A percentile compares a stretch with the other conserved stretches of the same genome.
These are phyloP conservation scores for Esperia sulphurella DNA, from an alignment of 2,888 invertebrate genomes.

Conservation along the genomic window DNA sequence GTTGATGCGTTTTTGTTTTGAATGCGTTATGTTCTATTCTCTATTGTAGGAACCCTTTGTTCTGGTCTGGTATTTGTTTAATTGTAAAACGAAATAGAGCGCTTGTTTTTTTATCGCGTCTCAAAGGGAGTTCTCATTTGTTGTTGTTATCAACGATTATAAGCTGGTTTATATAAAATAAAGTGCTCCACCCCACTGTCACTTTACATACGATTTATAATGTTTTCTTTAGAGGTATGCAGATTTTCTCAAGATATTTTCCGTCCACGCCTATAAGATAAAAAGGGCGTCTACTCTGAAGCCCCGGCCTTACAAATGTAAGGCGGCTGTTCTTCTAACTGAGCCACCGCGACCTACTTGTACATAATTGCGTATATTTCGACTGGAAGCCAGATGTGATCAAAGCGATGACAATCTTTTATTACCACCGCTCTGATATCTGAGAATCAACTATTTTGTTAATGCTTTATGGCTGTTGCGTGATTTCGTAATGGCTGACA, in stretches of 20 bases:
- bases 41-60: slow-evolving; percentile 65
- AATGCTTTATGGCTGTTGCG: slow-evolving; percentile 27
- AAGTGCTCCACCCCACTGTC: too few species aligned
- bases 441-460: slow-evolving; percentile 30
- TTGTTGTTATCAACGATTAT: slow-evolving; percentile 18
- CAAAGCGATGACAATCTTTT: slow-evolving; percentile 32
- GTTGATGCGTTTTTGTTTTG: slow-evolving; percentile 61
- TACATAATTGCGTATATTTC: slow-evolving; percentile 12
- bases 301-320: too few species aligned
- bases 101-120: slow-evolving; percentile 42
- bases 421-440: slow-evolving; percentile 31
- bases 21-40: slow-evolving; percentile 59
- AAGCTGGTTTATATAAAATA: too few species aligned
- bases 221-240: too few species aligned
- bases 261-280: too few species aligned
- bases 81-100: slow-evolving; percentile 57
- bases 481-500: slow-evolving; percentile 14
- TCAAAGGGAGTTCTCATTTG: slow-evolving; percentile 37
- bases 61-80: slow-evolving; percentile 48
- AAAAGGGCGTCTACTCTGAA: too few species aligned
- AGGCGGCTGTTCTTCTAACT: too few species aligned
- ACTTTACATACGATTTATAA: too few species aligned
- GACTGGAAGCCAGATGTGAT: slow-evolving; percentile 22
- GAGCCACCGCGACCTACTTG: too few species aligned
- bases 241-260: too few species aligned